A percentile compares a stretch with the other conserved stretches of the same genome.
These are phyloP conservation scores for Penaeus indicus DNA, from an alignment of 1,140 invertebrate genomes.

Conservation along the genomic window DNA sequence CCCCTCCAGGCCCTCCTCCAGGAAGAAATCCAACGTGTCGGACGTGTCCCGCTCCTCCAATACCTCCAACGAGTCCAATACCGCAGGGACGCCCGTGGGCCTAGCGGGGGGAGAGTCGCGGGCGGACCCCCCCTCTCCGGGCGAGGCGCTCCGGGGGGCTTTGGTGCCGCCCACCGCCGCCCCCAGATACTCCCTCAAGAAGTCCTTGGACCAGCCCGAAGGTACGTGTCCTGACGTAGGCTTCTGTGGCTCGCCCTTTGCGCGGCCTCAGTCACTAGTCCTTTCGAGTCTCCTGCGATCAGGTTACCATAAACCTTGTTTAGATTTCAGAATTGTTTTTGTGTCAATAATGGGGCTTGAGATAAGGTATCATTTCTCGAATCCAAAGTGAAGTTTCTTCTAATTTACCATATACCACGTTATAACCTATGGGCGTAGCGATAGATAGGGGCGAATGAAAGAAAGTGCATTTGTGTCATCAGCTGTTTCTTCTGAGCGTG, in stretches of 20 bases:
- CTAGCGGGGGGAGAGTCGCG: not conserved
- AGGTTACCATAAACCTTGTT: too few relatives aligned
- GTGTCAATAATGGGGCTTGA: too few relatives aligned
- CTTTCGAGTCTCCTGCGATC: too few relatives aligned
- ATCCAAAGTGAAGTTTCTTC: too few relatives aligned
- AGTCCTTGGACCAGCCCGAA: slow-evolving; percentile 9
- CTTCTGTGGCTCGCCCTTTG: too few relatives aligned
- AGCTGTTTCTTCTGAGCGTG: too few relatives aligned
- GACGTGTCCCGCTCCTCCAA: slow-evolving; percentile 33
- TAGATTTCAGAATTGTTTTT: too few relatives aligned
- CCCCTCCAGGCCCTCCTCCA: not conserved
- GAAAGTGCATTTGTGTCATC: too few relatives aligned
- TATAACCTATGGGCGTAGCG: not conserved
- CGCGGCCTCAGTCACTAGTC: too few relatives aligned
- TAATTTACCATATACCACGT: too few relatives aligned
- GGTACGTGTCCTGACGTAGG: not conserved
- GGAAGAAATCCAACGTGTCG: slow-evolving; percentile 41
- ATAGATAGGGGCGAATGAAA: too few relatives aligned
- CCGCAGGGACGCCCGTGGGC: not conserved
- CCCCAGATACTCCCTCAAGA: slow-evolving; percentile 36
- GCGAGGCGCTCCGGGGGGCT: not conserved
- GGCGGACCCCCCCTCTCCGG: not conserved
- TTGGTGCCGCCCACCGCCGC: slow-evolving; percentile 20
- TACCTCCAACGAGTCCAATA: slow-evolving; percentile 32
- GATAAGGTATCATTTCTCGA: too few relatives aligned